Conservation (phyloP, 2,888 invertebrate species). For the Melipona beecheii region DNA sequence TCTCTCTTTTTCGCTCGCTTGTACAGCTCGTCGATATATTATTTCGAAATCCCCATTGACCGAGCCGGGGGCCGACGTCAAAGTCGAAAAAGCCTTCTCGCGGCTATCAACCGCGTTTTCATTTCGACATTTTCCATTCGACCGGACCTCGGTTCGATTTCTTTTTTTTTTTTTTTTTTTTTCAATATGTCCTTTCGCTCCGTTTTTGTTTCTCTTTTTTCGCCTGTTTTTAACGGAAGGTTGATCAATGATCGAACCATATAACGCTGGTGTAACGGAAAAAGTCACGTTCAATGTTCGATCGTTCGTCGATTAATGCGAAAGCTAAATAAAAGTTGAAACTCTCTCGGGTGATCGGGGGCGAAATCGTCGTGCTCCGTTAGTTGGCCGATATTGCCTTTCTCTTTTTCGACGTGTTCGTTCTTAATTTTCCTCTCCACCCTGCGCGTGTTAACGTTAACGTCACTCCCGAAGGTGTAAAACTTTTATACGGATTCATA, state of each 20-base stretch:
- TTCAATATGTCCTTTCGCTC: neutral
- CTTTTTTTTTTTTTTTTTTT: neutral
- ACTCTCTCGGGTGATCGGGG: no score
- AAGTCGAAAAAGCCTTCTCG: neutral
- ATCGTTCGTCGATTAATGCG: conserved; percentile 34
- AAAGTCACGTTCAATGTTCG: conserved; percentile 19
- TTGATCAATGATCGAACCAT: neutral
- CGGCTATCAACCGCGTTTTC: neutral
- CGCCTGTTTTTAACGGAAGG: neutral
- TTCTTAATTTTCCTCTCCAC: no score
- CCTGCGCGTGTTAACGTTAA: no score
- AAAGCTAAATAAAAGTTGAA: conserved; percentile 49
- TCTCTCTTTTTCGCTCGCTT: neutral
- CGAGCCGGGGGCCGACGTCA: neutral
- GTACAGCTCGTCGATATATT: conserved; percentile 20
- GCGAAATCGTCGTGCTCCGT: no score
- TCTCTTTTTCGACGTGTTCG: no score
- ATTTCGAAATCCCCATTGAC: conserved; percentile 24
- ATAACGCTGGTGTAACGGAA: neutral
- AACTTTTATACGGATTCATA: no score
- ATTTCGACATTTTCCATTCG: neutral
- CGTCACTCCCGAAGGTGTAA: no score
- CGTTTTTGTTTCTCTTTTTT: no score
- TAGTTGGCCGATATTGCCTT: no score
- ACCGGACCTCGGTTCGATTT: conserved; percentile 9